Percentiles rank a stretch among this genome's conserved stretches.
Evolutionary conservation across 1,140 invertebrate genomes (phyloP).

Genomic region (Caenorhabditis brenneri): DNA sequence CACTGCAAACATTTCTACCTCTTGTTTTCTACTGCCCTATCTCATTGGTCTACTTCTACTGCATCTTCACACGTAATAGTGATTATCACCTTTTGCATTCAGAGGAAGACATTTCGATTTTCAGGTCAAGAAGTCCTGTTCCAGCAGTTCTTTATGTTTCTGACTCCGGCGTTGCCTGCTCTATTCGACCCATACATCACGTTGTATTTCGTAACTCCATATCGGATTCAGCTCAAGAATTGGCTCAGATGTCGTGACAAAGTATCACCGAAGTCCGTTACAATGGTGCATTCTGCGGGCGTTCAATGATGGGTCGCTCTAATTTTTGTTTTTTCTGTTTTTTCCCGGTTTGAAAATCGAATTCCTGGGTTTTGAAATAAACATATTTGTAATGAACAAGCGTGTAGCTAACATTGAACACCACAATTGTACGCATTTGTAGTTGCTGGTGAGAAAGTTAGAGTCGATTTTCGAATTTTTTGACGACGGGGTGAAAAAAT

Average conservation of each 20-base stretch:
- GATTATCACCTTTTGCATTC: background rate
- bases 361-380: no score
- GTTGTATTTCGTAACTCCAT: background rate
- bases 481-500: no score
- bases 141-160: conserved; percentile 24
- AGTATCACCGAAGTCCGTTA: no score
- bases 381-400: no score
- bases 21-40: background rate
- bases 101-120: background rate
- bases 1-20: background rate
- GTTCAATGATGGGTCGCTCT: no score
- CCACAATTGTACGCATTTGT: no score
- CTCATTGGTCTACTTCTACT: background rate
- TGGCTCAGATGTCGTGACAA: background rate
- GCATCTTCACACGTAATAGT: background rate
- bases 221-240: background rate
- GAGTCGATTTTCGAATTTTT: no score
- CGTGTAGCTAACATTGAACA: no score
- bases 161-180: background rate
- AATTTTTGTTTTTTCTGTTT: no score
- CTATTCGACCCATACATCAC: conserved; percentile 1
- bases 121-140: background rate
- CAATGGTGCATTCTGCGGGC: no score
- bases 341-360: no score
- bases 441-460: no score